Evolutionary conservation across 2,888 invertebrate species (phyloP).

Genomic region (Mythimna lalbum): DNA sequence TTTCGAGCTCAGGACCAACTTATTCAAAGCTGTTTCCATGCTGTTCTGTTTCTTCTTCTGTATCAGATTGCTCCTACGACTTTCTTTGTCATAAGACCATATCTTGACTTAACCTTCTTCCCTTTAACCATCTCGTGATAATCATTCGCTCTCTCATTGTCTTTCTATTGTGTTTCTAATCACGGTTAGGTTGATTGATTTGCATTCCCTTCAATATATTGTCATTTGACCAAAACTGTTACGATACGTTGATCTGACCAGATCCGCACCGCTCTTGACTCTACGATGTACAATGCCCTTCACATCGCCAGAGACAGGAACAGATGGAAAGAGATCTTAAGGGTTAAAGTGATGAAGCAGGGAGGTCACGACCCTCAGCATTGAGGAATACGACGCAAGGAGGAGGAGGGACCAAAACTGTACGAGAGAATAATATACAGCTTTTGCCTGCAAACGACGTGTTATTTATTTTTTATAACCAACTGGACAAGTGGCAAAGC

Average conservation of each 20-base stretch:
- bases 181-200: background rate
- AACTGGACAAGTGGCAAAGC: conserved; percentile 3
- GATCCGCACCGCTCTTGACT: no score
- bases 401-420: background rate
- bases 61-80: background rate
- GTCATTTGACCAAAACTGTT: background rate
- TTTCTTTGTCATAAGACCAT: background rate
- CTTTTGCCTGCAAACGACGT: background rate
- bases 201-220: background rate
- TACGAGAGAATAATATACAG: background rate
- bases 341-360: no score
- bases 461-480: background rate
- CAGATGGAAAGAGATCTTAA: no score
- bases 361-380: no score
- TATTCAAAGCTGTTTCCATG: no score
- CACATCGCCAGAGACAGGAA: no score
- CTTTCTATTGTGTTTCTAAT: no score
- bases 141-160: no score
- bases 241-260: no score
- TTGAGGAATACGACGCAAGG: no score
- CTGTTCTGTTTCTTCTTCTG: background rate
- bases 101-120: background rate
- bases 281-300: no score
- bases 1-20: background rate
- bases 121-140: background rate